Conservation (phyloP, 2,888 invertebrate species). For the Brachyptera risi region DNA sequence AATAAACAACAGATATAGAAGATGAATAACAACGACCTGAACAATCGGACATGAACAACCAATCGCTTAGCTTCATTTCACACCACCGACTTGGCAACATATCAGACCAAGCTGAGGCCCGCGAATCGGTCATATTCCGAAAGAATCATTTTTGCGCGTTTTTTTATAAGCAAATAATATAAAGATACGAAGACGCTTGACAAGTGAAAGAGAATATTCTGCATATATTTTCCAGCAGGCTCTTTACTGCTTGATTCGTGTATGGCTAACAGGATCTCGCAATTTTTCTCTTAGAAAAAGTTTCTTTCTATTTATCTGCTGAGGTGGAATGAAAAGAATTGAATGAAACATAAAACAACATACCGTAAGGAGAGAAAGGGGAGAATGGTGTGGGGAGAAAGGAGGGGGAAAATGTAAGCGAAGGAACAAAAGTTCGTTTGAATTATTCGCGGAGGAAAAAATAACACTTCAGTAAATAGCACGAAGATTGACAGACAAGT, state of each 20-base stretch:
- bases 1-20: neutral
- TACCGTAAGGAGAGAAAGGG: constrained; percentile 23
- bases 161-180: constrained; percentile 11
- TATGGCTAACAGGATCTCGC: constrained; percentile 28
- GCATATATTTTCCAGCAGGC: constrained; percentile 27
- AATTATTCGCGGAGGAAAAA: constrained; percentile 33
- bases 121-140: constrained; percentile 14
- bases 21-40: neutral
- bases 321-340: constrained; percentile 33
- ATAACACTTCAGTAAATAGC: constrained; percentile 35
- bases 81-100: too few species aligned
- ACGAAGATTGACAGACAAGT: constrained; percentile 32
- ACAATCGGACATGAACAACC: too few species aligned
- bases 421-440: constrained; percentile 31
- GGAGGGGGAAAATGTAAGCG: constrained; percentile 23
- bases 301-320: constrained; percentile 32
- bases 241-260: constrained; percentile 29
- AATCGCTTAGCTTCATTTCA: too few species aligned
- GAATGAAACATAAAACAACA: constrained; percentile 34
- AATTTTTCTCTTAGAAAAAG: constrained; percentile 27
- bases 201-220: constrained; percentile 18
- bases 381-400: constrained; percentile 24
- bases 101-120: too few species aligned
- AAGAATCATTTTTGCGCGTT: neutral
- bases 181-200: neutral